These are phyloP conservation scores for Macroglossus sobrinus DNA, from an alignment of 2,113 vertebrate genomes.

Conservation along the genomic window DNA sequence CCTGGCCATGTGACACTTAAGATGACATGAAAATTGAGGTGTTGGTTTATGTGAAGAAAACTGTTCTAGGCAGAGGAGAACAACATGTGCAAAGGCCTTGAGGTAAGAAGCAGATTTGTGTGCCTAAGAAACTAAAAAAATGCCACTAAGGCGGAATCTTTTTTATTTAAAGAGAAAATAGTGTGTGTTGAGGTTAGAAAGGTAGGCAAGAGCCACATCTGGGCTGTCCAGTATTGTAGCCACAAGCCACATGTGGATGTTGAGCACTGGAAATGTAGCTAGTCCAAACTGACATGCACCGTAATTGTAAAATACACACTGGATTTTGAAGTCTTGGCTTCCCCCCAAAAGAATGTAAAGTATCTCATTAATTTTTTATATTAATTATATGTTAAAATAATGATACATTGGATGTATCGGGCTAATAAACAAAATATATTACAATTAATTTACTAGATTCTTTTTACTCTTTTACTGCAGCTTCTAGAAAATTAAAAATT, in stretches of 20 bases:
- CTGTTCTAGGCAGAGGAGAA: neutral
- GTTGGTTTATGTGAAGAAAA: neutral
- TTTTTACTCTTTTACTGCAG: constrained; percentile 1
- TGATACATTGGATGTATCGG: neutral
- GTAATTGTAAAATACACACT: neutral
- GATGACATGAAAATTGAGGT: constrained; percentile 3
- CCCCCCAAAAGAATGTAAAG: neutral
- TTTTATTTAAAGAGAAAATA: constrained; percentile 34
- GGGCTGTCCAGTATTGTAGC: neutral
- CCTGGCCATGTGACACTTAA: neutral
- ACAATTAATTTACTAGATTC: constrained; percentile 2
- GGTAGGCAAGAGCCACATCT: neutral
- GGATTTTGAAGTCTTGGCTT: neutral
- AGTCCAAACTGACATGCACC: neutral
- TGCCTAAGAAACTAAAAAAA: constrained; percentile 15
- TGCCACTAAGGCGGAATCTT: neutral
- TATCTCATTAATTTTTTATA: constrained; percentile 20
- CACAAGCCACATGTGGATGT: neutral
- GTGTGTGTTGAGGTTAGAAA: neutral
- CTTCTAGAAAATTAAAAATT: constrained; percentile 19
- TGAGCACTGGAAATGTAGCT: neutral
- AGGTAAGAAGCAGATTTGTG: neutral
- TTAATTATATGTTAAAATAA: constrained; percentile 18
- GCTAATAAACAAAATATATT: constrained; percentile 24
- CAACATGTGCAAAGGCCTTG: neutral